Conservation (phyloP, 2,888 invertebrate genomes). For the Bruchidius siliquastri region DNA sequence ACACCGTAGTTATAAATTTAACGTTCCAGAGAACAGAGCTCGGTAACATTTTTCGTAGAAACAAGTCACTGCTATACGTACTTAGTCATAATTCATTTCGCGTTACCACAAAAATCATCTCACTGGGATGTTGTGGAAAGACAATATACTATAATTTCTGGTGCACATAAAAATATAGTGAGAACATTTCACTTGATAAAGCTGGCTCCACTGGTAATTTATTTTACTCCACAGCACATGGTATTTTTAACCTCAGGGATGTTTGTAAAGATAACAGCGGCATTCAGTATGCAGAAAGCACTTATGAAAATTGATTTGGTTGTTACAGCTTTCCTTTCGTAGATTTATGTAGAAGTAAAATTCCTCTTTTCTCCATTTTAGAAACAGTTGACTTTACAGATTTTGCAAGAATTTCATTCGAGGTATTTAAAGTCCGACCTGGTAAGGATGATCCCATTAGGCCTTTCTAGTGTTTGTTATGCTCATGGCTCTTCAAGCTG, state of each 20-base stretch:
- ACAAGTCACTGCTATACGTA: neutral
- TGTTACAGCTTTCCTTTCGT: no score
- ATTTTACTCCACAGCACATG: neutral
- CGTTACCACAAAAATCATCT: neutral
- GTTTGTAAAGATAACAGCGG: neutral
- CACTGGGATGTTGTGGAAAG: neutral
- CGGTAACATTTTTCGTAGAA: neutral
- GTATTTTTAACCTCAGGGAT: neutral
- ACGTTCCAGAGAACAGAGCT: neutral
- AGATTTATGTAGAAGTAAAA: no score
- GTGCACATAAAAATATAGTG: neutral
- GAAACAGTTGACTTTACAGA: no score
- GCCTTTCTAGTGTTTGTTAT: no score
- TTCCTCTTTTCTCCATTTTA: no score
- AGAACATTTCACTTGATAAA: neutral
- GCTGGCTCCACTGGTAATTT: neutral
- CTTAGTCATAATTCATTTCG: neutral
- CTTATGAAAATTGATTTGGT: neutral
- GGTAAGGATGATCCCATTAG: no score
- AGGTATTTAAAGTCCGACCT: no score
- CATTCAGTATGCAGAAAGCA: neutral
- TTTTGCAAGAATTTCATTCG: no score
- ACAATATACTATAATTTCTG: neutral
- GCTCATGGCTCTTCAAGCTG: no score
- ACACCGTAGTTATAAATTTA: neutral